Evolutionary conservation across 2,797 vertebrate genomes (phyloP).

Genomic region (Pristis pectinata): DNA sequence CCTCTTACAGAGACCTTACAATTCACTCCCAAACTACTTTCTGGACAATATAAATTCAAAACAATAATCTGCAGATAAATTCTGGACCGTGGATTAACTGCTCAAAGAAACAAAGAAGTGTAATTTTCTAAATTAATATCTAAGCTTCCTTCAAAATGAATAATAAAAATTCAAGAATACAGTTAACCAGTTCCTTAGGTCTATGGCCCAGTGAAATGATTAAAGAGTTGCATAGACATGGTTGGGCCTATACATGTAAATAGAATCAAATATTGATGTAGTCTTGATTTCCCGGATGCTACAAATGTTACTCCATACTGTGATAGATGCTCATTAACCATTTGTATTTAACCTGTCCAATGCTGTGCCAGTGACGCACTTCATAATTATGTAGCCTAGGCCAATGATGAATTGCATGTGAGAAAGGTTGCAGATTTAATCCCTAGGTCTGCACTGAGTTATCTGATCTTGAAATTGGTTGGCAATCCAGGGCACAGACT

Average conservation of each 20-base stretch:
- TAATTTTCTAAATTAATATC: conserved; percentile 8
- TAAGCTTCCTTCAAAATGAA: neutral
- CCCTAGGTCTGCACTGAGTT: neutral
- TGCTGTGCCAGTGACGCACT: neutral
- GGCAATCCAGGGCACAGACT: neutral
- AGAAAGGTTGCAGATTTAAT: neutral
- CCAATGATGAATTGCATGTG: neutral
- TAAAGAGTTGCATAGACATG: no score
- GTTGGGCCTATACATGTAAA: neutral
- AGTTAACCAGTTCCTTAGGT: neutral
- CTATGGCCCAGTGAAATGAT: neutral
- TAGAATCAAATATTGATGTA: neutral
- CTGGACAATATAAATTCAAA: conserved; percentile 5
- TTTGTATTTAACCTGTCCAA: neutral
- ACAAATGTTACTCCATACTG: neutral
- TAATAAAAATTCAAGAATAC: neutral
- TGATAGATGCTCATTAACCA: neutral
- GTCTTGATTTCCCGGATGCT: neutral
- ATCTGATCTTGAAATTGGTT: neutral
- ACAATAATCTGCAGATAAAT: neutral
- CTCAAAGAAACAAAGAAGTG: neutral
- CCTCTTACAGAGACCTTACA: neutral
- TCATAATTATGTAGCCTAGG: neutral
- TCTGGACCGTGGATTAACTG: neutral
- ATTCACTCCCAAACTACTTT: neutral